Evolutionary conservation across 1,140 invertebrate genomes (phyloP).

Genomic region (Euura saliciscinereae): DNA sequence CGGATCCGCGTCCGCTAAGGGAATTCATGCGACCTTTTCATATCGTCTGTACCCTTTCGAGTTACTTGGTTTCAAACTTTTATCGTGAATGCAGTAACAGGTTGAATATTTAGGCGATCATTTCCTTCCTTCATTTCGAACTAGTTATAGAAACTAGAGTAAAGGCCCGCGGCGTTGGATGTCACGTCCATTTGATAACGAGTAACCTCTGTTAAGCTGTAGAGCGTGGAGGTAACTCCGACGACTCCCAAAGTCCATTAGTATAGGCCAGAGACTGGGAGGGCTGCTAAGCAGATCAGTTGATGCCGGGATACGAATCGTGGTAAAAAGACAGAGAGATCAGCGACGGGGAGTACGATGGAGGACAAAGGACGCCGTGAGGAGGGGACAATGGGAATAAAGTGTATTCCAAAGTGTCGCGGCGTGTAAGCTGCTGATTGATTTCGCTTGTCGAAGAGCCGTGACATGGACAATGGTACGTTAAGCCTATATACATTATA

Average conservation of each 20-base stretch:
- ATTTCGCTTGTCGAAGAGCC: constrained; percentile 11
- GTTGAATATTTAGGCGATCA: no score
- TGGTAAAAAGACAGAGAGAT: background rate
- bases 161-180: no score
- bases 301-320: background rate
- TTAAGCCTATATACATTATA: background rate
- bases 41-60: background rate
- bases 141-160: no score
- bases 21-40: background rate
- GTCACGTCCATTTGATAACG: no score
- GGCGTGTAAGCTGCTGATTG: constrained; percentile 13
- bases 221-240: no score
- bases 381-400: constrained; percentile 11
- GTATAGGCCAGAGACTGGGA: background rate
- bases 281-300: constrained; percentile 12
- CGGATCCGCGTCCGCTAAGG: background rate
- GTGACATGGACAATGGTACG: constrained; percentile 6
- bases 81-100: background rate
- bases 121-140: no score
- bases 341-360: background rate
- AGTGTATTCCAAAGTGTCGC: constrained; percentile 13
- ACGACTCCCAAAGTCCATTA: constrained; percentile 12
- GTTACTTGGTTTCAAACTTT: background rate
- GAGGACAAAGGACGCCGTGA: background rate
- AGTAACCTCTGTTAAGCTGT: no score